Base-by-base conservation (phyloP, 1,140 invertebrate genomes). In the Drosophila albomicans region DNA sequence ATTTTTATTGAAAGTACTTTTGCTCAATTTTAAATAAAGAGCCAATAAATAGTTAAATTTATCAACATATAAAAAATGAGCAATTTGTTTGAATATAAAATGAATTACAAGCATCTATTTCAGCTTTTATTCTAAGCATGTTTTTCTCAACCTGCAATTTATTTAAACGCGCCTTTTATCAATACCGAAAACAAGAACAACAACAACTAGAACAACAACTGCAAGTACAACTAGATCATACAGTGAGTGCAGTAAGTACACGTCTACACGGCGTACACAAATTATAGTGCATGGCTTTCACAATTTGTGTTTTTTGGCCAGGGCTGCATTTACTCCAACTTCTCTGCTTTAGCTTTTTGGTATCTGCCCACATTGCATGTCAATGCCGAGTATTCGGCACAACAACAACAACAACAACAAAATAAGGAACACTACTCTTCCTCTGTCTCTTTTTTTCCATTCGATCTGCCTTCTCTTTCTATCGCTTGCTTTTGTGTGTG, bases 361-460 rank as follows among this genome's bases (percentile, higher is more conserved):
- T 30, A 63, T 16, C 25, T 74, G 61, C 54, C 68, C 54, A 43
- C 66, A 61, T 82, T 48, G 78, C 80, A 82, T 78, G 75, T 80
- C 75, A 78, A 78, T 67, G 78, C n/a, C 35, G 65, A 73, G 61
- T 78, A 65, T 70, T 16, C 76, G 25, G 49, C 20, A 59, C 57
- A 72, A 35, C 20, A 25, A 25, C 3, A 25, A 25, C 20, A 25
- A 25, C 20, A 25, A 25, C 20, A 6, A 63, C 30, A 58, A 63
- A 71, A 25, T 25, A 25, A 43, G 5, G 11, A 30, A 54, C 13
- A 56, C 32, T 4, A 35, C 10, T 15, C 20, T 7, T 1, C 13
- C 13, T n/a, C 3, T 25, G 32, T 11, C n/a, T 11, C 5, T 35
- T 15, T 8, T 30, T 43, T 8, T 16, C 28, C 64, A 76, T 16